These are phyloP conservation scores for Onychostoma macrolepis DNA, from an alignment of 2,113 vertebrate species.

Conservation along the genomic window DNA sequence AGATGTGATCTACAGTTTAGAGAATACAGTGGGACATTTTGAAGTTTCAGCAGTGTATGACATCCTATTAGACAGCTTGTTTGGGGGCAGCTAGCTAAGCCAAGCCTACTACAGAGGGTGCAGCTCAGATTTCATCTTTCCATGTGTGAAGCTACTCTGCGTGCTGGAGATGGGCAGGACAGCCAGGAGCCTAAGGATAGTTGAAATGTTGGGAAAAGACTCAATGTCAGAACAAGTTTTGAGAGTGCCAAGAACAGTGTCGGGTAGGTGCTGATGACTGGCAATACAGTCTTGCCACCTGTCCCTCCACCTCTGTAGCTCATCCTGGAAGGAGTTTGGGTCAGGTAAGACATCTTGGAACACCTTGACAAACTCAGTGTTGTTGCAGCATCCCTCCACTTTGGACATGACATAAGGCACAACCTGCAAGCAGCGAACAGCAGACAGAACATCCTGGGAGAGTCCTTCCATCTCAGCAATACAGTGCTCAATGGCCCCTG, in stretches of 20 bases:
- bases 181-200: slow-evolving; percentile 75
- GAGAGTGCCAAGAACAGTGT: slow-evolving; percentile 75
- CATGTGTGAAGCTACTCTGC: slow-evolving; percentile 76
- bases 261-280: slow-evolving; percentile 67
- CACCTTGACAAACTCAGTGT: slow-evolving; percentile 68
- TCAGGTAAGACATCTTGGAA: slow-evolving; percentile 79
- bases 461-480: slow-evolving; percentile 72
- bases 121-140: slow-evolving; percentile 71
- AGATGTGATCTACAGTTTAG: slow-evolving; percentile 58
- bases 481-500: slow-evolving; percentile 68
- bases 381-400: slow-evolving; percentile 71
- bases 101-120: slow-evolving; percentile 70
- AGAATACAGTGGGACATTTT: slow-evolving; percentile 59
- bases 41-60: slow-evolving; percentile 61
- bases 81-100: slow-evolving; percentile 56
- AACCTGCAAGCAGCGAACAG: slow-evolving; percentile 78
- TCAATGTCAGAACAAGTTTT: slow-evolving; percentile 73
- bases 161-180: slow-evolving; percentile 75
- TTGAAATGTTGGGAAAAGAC: slow-evolving; percentile 77
- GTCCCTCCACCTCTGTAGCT: slow-evolving; percentile 76
- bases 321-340: slow-evolving; percentile 66
- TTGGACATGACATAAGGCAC: slow-evolving; percentile 82
- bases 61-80: slow-evolving; percentile 60
- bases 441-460: slow-evolving; percentile 72
- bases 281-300: slow-evolving; percentile 73